Evolutionary conservation across 2,113 vertebrate genomes (phyloP).

Genomic region (Gorsachius goisagi): DNA sequence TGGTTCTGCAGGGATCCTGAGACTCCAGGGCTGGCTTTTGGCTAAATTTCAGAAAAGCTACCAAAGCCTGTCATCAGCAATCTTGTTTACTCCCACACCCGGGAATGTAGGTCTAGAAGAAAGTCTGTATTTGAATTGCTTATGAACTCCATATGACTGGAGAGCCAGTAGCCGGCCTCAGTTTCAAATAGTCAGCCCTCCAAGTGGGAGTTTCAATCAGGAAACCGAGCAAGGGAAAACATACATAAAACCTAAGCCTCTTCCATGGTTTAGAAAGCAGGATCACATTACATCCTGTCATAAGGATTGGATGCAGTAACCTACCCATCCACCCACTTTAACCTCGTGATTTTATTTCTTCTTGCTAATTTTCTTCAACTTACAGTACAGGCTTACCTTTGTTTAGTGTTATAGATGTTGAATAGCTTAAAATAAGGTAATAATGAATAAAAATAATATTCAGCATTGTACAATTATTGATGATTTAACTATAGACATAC

Average conservation of each 20-base stretch:
- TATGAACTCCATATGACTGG: not conserved
- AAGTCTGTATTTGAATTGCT: not conserved
- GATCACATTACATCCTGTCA: not conserved
- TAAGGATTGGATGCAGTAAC: not conserved
- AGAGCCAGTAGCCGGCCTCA: not conserved
- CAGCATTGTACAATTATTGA: not conserved
- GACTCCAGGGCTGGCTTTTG: not conserved
- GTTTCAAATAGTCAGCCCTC: not conserved
- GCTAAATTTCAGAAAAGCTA: slow-evolving; percentile 1
- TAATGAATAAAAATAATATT: not conserved
- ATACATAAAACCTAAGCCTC: not conserved
- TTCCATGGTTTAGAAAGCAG: not conserved
- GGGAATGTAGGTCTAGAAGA: not conserved
- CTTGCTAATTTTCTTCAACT: not conserved
- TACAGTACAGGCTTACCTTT: not conserved
- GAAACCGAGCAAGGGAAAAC: not conserved
- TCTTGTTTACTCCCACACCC: not conserved
- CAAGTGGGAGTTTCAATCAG: not conserved
- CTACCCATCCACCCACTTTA: not conserved
- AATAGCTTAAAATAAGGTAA: not conserved
- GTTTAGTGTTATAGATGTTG: not conserved
- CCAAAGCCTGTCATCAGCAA: not conserved
- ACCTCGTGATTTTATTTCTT: not conserved
- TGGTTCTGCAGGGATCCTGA: not conserved
- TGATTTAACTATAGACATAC: not conserved